Conservation (phyloP, 2,888 invertebrate species). For the Brachyptera putata region DNA sequence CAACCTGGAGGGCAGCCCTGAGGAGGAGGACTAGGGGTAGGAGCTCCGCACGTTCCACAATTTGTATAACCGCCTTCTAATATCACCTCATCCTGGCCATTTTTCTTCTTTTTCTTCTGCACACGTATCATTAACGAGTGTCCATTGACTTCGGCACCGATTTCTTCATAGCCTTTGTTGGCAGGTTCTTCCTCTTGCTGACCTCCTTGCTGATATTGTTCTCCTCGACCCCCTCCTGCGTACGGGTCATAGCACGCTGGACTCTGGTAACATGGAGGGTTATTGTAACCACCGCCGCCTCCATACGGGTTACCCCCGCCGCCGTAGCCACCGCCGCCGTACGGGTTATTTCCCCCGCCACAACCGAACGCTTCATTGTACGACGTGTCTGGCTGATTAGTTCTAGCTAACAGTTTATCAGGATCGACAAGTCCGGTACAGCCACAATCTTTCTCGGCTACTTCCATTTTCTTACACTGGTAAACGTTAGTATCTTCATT, state of each 20-base stretch:
- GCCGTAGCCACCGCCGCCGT: not conserved
- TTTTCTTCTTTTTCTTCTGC: conserved; percentile 52
- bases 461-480: conserved; percentile 22
- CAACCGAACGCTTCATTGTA: not conserved
- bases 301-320: not conserved
- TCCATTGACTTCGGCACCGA: conserved; percentile 60
- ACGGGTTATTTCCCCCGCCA: not conserved
- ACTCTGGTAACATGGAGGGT: too few relatives aligned
- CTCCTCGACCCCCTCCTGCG: not conserved
- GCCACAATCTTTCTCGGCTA: conserved; percentile 4
- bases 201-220: not conserved
- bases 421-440: conserved; percentile 7
- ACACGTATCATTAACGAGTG: conserved; percentile 62
- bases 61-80: conserved; percentile 1
- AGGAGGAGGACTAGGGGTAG: not conserved
- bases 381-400: not conserved
- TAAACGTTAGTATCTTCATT: conserved; percentile 12
- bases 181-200: not conserved
- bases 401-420: not conserved
- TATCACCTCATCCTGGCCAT: conserved; percentile 42
- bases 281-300: not conserved
- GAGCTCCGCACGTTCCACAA: not conserved
- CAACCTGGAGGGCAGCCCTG: not conserved
- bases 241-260: too few relatives aligned
- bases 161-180: conserved; percentile 52